A percentile compares a stretch with the other conserved stretches of the same genome.
These are phyloP conservation scores for Bradysia coprophila DNA, from an alignment of 1,140 invertebrate species.

Conservation along the genomic window DNA sequence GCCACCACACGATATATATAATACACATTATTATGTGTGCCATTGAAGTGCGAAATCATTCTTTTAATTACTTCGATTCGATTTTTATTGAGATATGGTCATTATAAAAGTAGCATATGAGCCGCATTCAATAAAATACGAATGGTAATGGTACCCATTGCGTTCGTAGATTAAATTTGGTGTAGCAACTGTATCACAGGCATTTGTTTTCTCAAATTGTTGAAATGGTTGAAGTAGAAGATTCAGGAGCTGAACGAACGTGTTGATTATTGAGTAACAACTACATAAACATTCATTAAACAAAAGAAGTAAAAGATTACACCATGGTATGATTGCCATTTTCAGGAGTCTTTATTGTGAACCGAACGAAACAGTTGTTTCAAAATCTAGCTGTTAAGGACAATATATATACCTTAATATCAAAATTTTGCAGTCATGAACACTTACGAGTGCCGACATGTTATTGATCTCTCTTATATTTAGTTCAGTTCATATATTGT, in stretches of 20 bases:
- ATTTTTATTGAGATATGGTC: neutral
- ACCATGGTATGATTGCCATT: no score
- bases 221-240: neutral
- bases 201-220: neutral
- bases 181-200: neutral
- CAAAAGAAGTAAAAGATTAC: no score
- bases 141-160: neutral
- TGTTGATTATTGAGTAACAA: neutral
- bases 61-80: neutral
- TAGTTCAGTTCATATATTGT: no score
- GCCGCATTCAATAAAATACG: neutral
- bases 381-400: no score
- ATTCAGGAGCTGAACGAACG: neutral
- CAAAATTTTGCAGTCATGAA: no score
- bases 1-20: no score
- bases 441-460: no score
- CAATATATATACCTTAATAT: no score
- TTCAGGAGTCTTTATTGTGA: no score
- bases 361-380: no score
- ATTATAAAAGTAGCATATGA: neutral
- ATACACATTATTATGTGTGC: neutral
- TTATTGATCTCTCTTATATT: no score
- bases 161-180: neutral
- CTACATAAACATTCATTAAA: neutral
- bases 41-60: neutral